Evolutionary conservation across 2,113 vertebrate species (phyloP), one percentile per base, ranked within the genome.

Genomic region (Alosa alosa): DNA sequence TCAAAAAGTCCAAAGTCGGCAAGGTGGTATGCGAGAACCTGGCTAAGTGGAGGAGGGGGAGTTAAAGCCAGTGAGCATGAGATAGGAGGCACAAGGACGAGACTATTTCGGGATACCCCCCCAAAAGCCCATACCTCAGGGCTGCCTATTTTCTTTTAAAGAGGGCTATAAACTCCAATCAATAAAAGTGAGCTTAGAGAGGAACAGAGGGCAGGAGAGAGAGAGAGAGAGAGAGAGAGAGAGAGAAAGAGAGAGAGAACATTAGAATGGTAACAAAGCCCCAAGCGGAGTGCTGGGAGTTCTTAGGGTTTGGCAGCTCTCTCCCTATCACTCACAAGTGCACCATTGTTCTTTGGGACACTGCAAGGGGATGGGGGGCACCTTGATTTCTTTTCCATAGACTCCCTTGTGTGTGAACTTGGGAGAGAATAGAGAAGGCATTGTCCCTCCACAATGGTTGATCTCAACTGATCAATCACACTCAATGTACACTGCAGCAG

Each of bases 31-130:
- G 88, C 25, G 86, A 87, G 85, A 78, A 68, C 39, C 86, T 72
- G 84, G 83, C 11, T 41, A 50, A 72, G 81, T 22, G 68, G 46
- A 52, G 6, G 18, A 20, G 55, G 81, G 7, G 25, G 31, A 81
- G n/a, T 18, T 8, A 57, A 81, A n/a, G 86, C 83, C 88, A 87
- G 50, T 49, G 49, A 44, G 72, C 22, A 52, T 3, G 84, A 89
- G 86, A 93, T 91, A 92, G 91, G 87, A 82, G 36, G 91, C 85
- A 89, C 90, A 87, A 90, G 91, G 87, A 82, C 87, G 89, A 92
- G 89, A 78, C 86, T 85, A 87, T 46, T 31, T 90, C 90, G 89
- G 86, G 88, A 88, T 72, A 72, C 4, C 25, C 64, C 3, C 17
- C 50, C 13, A 18, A 91, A 82, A 89, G 89, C 89, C 90, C 89